Conservation (phyloP, 2,113 vertebrate genomes). For the Agapornis roseicollis region DNA sequence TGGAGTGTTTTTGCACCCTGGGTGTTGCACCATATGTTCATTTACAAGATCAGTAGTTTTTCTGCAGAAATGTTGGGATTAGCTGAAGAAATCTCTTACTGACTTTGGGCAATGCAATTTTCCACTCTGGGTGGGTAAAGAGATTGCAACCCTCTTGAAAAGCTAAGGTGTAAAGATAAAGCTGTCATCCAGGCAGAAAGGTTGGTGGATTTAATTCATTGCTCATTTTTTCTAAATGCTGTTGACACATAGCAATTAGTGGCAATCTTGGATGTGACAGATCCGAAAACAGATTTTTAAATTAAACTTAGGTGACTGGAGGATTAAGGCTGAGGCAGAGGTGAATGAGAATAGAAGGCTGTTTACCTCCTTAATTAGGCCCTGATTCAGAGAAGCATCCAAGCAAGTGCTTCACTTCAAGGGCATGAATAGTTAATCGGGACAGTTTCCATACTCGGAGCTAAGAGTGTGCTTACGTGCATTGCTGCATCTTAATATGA, state of each 20-base stretch:
- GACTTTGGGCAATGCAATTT: background rate
- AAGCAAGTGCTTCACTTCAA: conserved; percentile 46
- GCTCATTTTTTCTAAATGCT: conserved; percentile 5
- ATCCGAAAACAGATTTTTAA: conserved; percentile 52
- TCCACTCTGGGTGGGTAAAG: background rate
- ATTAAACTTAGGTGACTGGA: conserved; percentile 27
- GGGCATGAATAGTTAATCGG: conserved; percentile 8
- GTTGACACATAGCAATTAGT: conserved; percentile 51
- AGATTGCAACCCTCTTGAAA: background rate
- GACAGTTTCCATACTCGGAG: background rate
- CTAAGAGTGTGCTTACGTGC: background rate
- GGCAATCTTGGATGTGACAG: background rate
- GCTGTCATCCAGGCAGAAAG: background rate
- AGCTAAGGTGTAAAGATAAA: conserved; percentile 4
- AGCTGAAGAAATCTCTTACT: background rate
- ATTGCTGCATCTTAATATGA: background rate
- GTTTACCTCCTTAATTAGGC: conserved; percentile 47
- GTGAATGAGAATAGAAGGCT: background rate
- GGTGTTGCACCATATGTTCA: background rate
- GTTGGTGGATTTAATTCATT: conserved; percentile 14
- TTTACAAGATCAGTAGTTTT: background rate
- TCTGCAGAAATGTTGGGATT: background rate
- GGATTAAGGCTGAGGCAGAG: conserved; percentile 18
- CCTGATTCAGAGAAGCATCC: conserved; percentile 35
- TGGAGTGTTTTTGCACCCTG: background rate